A percentile compares a stretch with the other conserved stretches of the same genome.
Evolutionary conservation across 2,888 invertebrate genomes (phyloP).

Genomic region (Exephanes ischioxanthus): DNA sequence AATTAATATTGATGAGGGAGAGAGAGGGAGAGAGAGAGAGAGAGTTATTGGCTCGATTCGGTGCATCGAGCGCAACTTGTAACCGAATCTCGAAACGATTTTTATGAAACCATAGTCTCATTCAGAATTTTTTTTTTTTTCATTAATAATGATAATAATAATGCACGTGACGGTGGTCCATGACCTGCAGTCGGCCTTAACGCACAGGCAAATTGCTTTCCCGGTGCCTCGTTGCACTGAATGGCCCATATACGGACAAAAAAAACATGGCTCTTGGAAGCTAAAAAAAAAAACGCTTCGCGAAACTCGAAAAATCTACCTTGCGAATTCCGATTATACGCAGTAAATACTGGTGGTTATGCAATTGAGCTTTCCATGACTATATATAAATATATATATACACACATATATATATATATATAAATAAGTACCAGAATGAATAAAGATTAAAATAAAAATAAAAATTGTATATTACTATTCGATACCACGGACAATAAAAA

Average conservation of each 20-base stretch:
- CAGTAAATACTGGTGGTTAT: conserved; percentile 77
- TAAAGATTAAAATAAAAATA: conserved; percentile 64
- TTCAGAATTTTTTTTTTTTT: conserved; percentile 23
- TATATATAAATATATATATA: conserved; percentile 76
- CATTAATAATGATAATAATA: conserved; percentile 1
- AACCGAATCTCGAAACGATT: conserved; percentile 36
- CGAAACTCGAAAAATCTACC: conserved; percentile 69
- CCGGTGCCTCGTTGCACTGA: conserved; percentile 62
- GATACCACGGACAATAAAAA: conserved; percentile 83
- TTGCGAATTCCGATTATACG: conserved; percentile 67
- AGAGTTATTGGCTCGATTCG: conserved; percentile 55
- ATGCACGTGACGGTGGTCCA: conserved; percentile 63
- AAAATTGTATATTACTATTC: conserved; percentile 77
- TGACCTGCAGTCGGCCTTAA: conserved; percentile 64
- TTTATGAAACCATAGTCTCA: conserved; percentile 7
- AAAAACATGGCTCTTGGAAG: conserved; percentile 31
- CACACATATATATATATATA: conserved; percentile 34
- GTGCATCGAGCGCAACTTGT: conserved; percentile 49
- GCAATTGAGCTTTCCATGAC: conserved; percentile 83
- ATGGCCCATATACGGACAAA: conserved; percentile 21
- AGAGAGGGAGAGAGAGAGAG: conserved; percentile 34
- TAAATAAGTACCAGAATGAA: conserved; percentile 63
- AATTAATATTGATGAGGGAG: conserved; percentile 26
- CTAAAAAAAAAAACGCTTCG: conserved; percentile 42
- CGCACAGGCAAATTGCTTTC: conserved; percentile 61